Evolutionary conservation across 2,113 vertebrate species (phyloP), one percentile per base, ranked within the genome.

Genomic region (Cromileptes altivelis): DNA sequence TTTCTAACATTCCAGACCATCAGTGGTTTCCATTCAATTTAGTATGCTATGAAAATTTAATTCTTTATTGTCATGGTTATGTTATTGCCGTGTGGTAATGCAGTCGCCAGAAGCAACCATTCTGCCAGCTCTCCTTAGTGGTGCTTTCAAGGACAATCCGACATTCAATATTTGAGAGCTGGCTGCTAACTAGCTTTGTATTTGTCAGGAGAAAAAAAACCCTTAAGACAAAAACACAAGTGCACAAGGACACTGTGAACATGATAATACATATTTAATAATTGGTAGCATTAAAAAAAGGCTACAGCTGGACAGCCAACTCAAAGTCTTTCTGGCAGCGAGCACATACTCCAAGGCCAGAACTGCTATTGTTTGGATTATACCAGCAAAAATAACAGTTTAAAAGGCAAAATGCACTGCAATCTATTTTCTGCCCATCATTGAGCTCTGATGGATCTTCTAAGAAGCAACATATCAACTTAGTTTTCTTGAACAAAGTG

Each of bases 91-190:
- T 14, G 23, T 18, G 37, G 45, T 55, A 58, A 75, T 47, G 56
- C 15, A 56, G 62, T 55, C 69, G 37, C 56, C 69, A 49, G 25
- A 69, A 57, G 50, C 47, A 55, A 52, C 21, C 45, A 23, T 42
- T 72, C 47, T 53, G 58, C 53, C 61, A 71, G n/a, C 42, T 79
- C 27, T 84, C 27, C 49, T 78, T 70, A 13, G 50, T 45, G 49
- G 12, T 82, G 50, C 9, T 13, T 81, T 85, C 52, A 89, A 75
- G 80, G 76, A 75, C 50, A 13, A n/a, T 19, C n/a, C 2, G 4
- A 30, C 9, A 78, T 45, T 75, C 15, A 37, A 33, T 33, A n/a
- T 52, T 27, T 55, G 21, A 70, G 52, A 30, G 30, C 10, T 47
- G 56, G 47, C 37, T 56, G 68, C 62, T 21, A 49, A 63, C 21